Percentiles rank a stretch among this genome's conserved stretches.
phyloP scores from a whole-genome alignment of 2,888 invertebrate species.

The Amphipyra berbera region DNA sequence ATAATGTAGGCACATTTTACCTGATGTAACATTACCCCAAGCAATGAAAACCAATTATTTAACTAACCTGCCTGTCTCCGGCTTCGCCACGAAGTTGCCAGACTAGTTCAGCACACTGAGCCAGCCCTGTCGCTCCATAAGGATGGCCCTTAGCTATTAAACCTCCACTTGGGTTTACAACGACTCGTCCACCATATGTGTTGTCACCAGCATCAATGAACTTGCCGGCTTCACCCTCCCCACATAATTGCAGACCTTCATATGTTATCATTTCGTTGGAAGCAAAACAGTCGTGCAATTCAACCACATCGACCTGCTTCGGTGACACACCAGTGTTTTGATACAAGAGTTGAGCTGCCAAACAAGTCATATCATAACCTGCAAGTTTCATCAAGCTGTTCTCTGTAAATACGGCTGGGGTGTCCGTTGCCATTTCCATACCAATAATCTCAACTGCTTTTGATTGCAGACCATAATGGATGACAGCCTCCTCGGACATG shows the following conservation, averaged over 20 bases:
- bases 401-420: constrained; percentile 95
- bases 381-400: constrained; percentile 94
- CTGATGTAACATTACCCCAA: constrained; percentile 48
- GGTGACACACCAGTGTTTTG: constrained; percentile 93
- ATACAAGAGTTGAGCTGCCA: constrained; percentile 94
- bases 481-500: constrained; percentile 97
- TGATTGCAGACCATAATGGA: constrained; percentile 93
- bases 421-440: constrained; percentile 99
- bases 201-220: constrained; percentile 98
- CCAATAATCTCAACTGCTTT: constrained; percentile 98
- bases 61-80: constrained; percentile 92
- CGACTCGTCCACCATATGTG: constrained; percentile 98
- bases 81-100: constrained; percentile 96
- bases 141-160: constrained; percentile 99
- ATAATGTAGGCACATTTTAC: constrained; percentile 26
- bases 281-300: constrained; percentile 99
- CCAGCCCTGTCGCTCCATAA: constrained; percentile 97
- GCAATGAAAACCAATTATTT: constrained; percentile 39
- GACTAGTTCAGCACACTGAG: constrained; percentile 96
- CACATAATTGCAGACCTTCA: constrained; percentile 98
- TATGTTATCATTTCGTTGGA: constrained; percentile 99
- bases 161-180: constrained; percentile 99
- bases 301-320: constrained; percentile 97
- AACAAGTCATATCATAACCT: constrained; percentile 98
- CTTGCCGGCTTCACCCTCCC: constrained; percentile 96